Evolutionary conservation across 2,888 invertebrate species (phyloP), one percentile per base, ranked within the genome.

Genomic region (Pammene aurita): DNA sequence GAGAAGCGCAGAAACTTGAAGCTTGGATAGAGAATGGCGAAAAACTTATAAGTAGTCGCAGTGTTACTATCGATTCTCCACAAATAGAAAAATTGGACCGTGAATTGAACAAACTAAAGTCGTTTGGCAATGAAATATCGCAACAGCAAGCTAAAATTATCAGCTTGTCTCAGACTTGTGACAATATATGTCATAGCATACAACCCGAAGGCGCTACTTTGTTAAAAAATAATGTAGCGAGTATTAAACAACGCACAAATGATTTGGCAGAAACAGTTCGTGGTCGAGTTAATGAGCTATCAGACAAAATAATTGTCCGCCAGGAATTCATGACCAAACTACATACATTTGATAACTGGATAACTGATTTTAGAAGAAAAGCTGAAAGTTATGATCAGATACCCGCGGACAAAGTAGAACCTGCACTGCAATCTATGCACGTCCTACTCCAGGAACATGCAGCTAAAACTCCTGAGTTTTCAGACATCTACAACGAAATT

Each of bases 61-160:
- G 93, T 4, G 82, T 94, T 9, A 94, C 95, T 44, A 84, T 95
- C 0, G 95, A 95, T 74, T 95, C 96, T 0, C 95, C 96, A 0
- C 95, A 96, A 80, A 93, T 96, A 1, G 95, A 95, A 70, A 96
- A 96, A 78, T 87, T 97, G 34, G 97, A 97, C 80, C 94, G 95
- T 72, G 96, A 96, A 84, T 85, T 97, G 54, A 94, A 95, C 48
- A 95, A 95, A 81, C 85, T 97, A 0, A 97, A 97, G 83, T 96
- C 96, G 0, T 95, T 96, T 72, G 96, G 96, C 74, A 96, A 97
- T 78, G 97, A 97, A 82, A 95, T 98, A 74, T 96, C 96, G 0
- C 96, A 96, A 80, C 97, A 97, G 77, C 96, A 97, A 86, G 96
- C 96, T 0, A 96, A 96, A 83, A 89, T 97, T 55, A 96, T 97